Base-by-base conservation (phyloP, 2,113 vertebrate genomes). In the Rhinolophus sinicus region DNA sequence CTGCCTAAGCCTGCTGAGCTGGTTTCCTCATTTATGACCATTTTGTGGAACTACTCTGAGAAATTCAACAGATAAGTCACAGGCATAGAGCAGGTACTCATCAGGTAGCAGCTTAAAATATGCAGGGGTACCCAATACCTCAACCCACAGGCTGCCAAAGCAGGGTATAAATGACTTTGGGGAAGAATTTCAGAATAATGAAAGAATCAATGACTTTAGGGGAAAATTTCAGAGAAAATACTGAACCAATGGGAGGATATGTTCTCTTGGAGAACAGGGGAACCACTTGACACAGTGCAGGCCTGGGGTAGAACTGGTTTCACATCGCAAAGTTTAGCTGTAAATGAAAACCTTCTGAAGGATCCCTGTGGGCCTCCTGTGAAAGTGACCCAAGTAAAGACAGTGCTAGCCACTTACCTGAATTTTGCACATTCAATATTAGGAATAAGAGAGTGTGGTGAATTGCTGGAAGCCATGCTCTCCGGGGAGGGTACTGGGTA, bases 91-190 rank as follows among this genome's bases (percentile, higher is more conserved):
- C 40, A 85, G 58, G 50, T 82, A 9, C 21, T 62, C 72, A 84
- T 54, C 26, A 65, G 40, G 58, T 4, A 88, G 77, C 60, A 81
- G 64, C 33, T 88, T 84, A 50, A 93, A 76, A 96, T 38, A 90
- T 5, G n/a, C 58, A 91, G 40, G 14, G 15, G 30, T 22, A 16
- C 30, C 90, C n/a, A 33, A 24, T 28, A 67, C 47, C 67, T 89
- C 47, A 85, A 40, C 19, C 26, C 44, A 35, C 11, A 44, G 65
- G 21, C 67, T 67, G 12, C 33, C 69, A 67, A 33, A 50, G 9
- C 38, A 38, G 22, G 1, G 14, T 38, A 28, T 64, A 83, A 47
- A 52, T 44, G 78, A 52, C 21, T 30, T 2, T 18, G 44, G 21
- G 26, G n/a, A 73, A 40, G 54, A 80, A 85, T n/a, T 33, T 86